phyloP scores from a whole-genome alignment of 2,888 invertebrate genomes.

The Synergus laeviventris region DNA sequence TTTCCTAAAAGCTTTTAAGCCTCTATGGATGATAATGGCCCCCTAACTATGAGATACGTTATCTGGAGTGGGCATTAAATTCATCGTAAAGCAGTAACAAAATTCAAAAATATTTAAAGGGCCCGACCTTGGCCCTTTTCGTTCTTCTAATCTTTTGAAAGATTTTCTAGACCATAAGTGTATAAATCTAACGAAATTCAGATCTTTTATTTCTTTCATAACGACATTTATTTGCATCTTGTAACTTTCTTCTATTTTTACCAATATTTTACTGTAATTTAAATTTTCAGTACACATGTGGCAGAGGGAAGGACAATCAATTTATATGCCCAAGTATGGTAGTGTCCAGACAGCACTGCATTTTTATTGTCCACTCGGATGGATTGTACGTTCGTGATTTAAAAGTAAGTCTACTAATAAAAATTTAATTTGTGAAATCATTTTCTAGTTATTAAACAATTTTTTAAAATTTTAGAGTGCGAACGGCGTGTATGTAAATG shows the following conservation, averaged over 20 bases:
- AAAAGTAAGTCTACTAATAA: constrained; percentile 56
- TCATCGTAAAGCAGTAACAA: too few species aligned
- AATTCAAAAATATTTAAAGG: too few species aligned
- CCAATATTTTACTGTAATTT: neutral
- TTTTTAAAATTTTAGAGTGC: constrained; percentile 78
- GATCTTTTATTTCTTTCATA: too few species aligned
- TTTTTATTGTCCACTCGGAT: constrained; percentile 55
- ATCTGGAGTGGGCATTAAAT: too few species aligned
- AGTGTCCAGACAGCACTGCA: constrained; percentile 68
- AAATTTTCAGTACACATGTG: constrained; percentile 65
- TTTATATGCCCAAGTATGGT: constrained; percentile 62
- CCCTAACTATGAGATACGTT: too few species aligned
- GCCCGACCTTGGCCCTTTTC: too few species aligned
- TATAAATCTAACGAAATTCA: too few species aligned
- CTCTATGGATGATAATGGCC: too few species aligned
- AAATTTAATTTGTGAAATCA: neutral
- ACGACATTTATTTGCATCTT: too few species aligned
- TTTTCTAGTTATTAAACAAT: neutral
- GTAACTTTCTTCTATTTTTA: neutral
- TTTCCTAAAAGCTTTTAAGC: too few species aligned
- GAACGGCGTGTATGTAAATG: constrained; percentile 80
- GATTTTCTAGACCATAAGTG: too few species aligned
- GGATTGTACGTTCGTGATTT: constrained; percentile 64
- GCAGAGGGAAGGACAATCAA: constrained; percentile 62
- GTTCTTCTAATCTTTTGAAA: too few species aligned